Evolutionary conservation across 2,113 vertebrate genomes (phyloP), one percentile per base, ranked within the genome.

Genomic region (Neoarius graeffei): DNA sequence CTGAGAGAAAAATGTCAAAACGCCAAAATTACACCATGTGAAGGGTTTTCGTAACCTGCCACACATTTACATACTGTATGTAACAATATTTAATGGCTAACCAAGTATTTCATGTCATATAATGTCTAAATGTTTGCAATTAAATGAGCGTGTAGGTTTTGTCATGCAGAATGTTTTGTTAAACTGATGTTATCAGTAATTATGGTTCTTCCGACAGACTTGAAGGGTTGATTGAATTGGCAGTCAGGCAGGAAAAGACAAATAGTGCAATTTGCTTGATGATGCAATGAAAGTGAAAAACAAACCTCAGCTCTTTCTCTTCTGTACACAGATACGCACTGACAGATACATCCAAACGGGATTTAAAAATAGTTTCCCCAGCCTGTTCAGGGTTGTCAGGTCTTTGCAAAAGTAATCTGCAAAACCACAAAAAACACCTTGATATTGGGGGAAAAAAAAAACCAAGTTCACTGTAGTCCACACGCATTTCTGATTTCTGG

Each of bases 191-290:
- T 17, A 81, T 30, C 27, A 2, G n/a, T 20, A 81, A 81, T 59
- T 81, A 59, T 35, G 48, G 19, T 54, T 56, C n/a, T n/a, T 73
- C 27, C 66, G 57, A 66, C 23, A 67, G 64, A 56, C 17, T 85
- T 27, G 1, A 13, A 35, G 5, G 50, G n/a, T 57, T 84, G 82
- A 54, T 35, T 85, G 66, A 30, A 85, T 57, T 71, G 66, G 66
- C 27, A 20, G 52, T 71, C 66, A 35, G 15, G 83, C 66, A 71
- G 52, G 19, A 84, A 57, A 30, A 57, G 66, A 73, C 27, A 73
- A 84, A 67, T 50, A 69, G 52, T 85, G 52, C n/a, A 85, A 85
- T 56, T 30, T 71, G 66, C 66, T 23, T 73, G 52, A 30, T 73
- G 67, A 59, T 73, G 67, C 67, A 73, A 35, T 59, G 67, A 42